phyloP scores from a whole-genome alignment of 2,113 vertebrate species.

The Sapayoa aenigma region DNA sequence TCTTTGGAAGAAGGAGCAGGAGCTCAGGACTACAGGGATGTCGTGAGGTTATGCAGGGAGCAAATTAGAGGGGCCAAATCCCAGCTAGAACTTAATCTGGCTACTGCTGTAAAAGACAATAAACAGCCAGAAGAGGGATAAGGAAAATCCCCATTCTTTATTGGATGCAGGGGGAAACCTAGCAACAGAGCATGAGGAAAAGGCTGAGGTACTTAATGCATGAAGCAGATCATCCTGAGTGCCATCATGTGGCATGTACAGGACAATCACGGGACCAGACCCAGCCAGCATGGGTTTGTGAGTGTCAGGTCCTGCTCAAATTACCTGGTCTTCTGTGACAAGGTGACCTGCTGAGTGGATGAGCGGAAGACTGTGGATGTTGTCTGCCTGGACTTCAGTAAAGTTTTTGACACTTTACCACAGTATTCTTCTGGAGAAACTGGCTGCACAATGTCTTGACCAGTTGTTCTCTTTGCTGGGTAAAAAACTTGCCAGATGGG shows the following conservation, averaged over 20 bases:
- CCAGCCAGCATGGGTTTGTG: not conserved
- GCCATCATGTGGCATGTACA: not conserved
- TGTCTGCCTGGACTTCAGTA: not conserved
- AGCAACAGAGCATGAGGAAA: not conserved
- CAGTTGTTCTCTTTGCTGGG: not conserved
- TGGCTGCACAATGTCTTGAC: not conserved
- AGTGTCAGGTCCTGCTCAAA: not conserved
- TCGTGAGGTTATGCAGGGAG: not conserved
- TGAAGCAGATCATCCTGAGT: not conserved
- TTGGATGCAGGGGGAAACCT: not conserved
- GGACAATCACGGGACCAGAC: not conserved
- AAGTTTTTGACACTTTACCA: not conserved
- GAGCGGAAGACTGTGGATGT: not conserved
- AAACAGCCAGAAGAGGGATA: not conserved
- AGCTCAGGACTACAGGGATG: not conserved
- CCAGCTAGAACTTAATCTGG: not conserved
- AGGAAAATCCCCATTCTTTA: not conserved
- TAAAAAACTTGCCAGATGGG: not conserved
- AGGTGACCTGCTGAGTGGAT: not conserved
- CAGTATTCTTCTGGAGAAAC: not conserved
- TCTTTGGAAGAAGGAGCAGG: not conserved
- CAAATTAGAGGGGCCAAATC: not conserved
- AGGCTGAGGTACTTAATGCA: not conserved
- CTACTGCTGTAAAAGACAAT: not conserved
- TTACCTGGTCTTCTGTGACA: not conserved